phyloP scores from a whole-genome alignment of 1,140 invertebrate species.

The Lerema accius region DNA sequence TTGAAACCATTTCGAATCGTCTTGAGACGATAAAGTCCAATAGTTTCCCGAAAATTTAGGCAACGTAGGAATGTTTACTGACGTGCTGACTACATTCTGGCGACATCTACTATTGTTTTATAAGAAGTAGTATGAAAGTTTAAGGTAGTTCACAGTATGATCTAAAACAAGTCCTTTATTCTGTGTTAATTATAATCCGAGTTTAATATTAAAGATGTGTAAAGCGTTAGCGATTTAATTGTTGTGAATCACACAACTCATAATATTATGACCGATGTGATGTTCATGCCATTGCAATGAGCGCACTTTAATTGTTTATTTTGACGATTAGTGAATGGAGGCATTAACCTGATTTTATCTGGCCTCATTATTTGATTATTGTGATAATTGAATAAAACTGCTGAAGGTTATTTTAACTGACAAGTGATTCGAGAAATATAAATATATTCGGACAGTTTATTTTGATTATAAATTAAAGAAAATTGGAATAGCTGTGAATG shows the following conservation, averaged over 20 bases:
- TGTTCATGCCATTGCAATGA: background rate
- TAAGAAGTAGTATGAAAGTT: too few species aligned
- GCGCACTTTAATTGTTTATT: background rate
- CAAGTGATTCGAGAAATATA: background rate
- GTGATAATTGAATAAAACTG: background rate
- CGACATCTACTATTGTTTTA: too few species aligned
- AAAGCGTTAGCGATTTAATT: background rate
- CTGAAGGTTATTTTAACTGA: background rate
- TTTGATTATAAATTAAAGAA: too few species aligned
- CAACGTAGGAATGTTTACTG: too few species aligned
- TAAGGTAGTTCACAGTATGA: background rate
- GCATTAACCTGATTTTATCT: background rate
- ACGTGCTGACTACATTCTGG: too few species aligned
- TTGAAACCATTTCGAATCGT: too few species aligned
- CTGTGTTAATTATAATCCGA: background rate
- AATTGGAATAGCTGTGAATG: too few species aligned
- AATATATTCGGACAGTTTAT: too few species aligned
- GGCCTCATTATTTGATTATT: background rate
- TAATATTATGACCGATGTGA: background rate
- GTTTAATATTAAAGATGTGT: background rate
- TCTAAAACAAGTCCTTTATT: background rate
- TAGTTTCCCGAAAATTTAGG: too few species aligned
- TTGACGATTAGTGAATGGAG: background rate
- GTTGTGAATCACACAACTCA: background rate
- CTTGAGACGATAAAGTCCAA: too few species aligned